phyloP scores from a whole-genome alignment of 2,797 vertebrate genomes.

The Brachyrhaphis roseni region DNA sequence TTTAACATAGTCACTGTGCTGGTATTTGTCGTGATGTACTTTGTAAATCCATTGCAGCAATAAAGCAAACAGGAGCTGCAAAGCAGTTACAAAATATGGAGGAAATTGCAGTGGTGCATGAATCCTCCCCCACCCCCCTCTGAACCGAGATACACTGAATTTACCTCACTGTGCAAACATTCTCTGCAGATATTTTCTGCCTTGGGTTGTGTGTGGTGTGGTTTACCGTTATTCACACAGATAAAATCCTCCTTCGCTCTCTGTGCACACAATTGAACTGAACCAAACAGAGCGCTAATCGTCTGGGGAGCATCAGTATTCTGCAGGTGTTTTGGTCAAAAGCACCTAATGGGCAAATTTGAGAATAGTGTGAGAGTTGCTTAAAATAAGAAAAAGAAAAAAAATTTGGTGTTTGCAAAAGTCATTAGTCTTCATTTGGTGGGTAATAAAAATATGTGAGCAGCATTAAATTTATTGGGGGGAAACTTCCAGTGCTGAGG shows the following conservation, averaged over 20 bases:
- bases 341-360: background rate
- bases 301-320: background rate
- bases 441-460: background rate
- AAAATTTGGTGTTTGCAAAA: background rate
- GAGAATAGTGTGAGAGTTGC: background rate
- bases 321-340: slow-evolving; percentile 1
- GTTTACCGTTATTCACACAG: background rate
- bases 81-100: background rate
- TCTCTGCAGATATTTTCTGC: background rate
- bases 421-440: slow-evolving; percentile 8
- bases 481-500: background rate
- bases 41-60: background rate
- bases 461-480: background rate
- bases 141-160: background rate
- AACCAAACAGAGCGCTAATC: background rate
- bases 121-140: background rate
- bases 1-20: background rate
- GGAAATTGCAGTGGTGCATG: background rate
- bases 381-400: background rate
- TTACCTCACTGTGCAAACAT: background rate
- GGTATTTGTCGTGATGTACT: background rate
- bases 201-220: background rate
- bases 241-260: background rate
- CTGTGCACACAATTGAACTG: background rate
- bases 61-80: background rate